Percentiles rank a stretch among this genome's conserved stretches.
Evolutionary conservation across 2,888 invertebrate genomes (phyloP).

Genomic region (Ophioninae sp.): DNA sequence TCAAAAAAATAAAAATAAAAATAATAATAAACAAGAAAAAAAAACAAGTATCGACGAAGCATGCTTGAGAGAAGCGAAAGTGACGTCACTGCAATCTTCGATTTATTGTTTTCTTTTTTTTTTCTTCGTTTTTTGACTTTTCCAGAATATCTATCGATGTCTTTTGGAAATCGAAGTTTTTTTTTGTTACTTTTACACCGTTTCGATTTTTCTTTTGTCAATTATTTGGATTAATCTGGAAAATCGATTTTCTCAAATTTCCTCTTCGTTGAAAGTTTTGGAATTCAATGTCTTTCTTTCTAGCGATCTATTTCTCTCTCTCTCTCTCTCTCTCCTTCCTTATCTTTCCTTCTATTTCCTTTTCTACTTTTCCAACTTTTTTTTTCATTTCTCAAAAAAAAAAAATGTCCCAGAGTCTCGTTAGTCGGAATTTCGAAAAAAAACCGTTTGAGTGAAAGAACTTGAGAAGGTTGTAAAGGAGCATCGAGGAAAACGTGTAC

Average conservation of each 20-base stretch:
- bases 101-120: neutral
- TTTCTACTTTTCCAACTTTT: constrained; percentile 5
- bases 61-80: neutral
- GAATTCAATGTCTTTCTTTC: no score
- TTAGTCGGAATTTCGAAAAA: neutral
- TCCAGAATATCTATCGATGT: neutral
- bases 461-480: neutral
- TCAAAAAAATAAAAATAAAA: no score
- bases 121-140: neutral
- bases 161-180: neutral
- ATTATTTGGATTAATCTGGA: no score
- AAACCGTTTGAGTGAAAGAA: neutral
- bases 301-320: no score
- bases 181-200: no score
- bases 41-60: neutral
- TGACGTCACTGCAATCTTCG: neutral
- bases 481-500: neutral
- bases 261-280: no score
- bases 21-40: neutral
- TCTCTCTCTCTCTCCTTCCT: no score
- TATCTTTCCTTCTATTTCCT: neutral
- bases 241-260: no score
- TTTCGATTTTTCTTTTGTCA: no score
- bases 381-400: no score
- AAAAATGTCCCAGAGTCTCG: neutral